Evolutionary conservation across 2,797 vertebrate genomes (phyloP), one percentile per base, ranked within the genome.

Genomic region (Chromobotia macracanthus): DNA sequence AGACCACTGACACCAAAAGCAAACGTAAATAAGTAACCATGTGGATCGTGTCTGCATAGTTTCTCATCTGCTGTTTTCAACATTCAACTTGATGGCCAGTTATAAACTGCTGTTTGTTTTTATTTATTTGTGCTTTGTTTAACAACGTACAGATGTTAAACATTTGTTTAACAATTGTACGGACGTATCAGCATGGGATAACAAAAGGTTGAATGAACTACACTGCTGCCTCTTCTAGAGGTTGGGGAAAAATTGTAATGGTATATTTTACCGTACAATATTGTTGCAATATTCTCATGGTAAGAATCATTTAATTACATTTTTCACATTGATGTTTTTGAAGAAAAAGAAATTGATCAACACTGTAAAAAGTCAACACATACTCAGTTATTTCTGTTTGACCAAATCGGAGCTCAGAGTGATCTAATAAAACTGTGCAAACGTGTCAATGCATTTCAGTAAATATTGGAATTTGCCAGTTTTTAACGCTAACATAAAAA

Each of bases 1-100:
- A 99, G 91, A 98, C 97, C 86, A 99, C 98, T 70, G 98, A 99
- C 90, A 97, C 97, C 85, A 99, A 99, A 91, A 94, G 96, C 95
- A 99, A 99, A 94, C 92, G 97, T 89, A 99, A 99, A 92, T 99
- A 93, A 93, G 51, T 48, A 64, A 55, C 35, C 71, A 0, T 0
- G 53, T 10, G 53, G 11, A 41, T 66, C 25, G 21, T 2, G 0
- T 28, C 15, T 61, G 19, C 55, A 15, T 31, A n/a, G 60, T 38
- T 50, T 28, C 11, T 72, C 67, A 23, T 12, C 8, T 10, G 13
- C 35, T 53, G 58, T 53, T 46, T 15, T 38, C 3, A 3, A 12
- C 72, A 68, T 68, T 72, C 64, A 75, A 38, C 60, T 13, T 9
- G 25, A 64, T 61, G 71, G 79, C 76, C 80, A 31, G 53, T 75